Conservation (phyloP, 2,113 vertebrate species). For the Nothobranchius furzeri region DNA sequence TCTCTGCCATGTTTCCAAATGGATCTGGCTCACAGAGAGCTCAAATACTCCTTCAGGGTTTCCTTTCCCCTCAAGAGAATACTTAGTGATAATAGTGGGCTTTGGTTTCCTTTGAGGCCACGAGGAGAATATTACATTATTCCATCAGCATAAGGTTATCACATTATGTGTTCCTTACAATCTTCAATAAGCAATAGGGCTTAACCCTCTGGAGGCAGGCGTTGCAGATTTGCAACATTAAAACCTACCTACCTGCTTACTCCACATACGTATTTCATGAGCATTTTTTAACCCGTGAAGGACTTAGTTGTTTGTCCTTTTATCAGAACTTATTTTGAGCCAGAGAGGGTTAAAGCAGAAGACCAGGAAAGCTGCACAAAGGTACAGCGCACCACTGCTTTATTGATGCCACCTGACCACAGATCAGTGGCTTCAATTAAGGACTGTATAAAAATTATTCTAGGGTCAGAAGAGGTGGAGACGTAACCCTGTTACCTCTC, state of each 20-base stretch:
- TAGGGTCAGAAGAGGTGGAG: constrained; percentile 16
- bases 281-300: too few species aligned
- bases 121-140: constrained; percentile 69
- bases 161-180: constrained; percentile 70
- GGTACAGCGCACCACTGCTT: constrained; percentile 34
- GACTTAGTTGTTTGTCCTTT: too few species aligned
- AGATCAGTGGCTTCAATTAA: constrained; percentile 16
- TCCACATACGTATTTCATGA: too few species aligned
- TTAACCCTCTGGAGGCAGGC: constrained; percentile 5
- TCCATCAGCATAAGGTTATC: constrained; percentile 69
- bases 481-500: not conserved
- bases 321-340: too few species aligned
- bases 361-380: constrained; percentile 36
- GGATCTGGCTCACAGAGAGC: constrained; percentile 46
- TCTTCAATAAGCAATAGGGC: constrained; percentile 67
- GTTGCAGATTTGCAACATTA: too few species aligned
- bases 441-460: not conserved
- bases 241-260: too few species aligned
- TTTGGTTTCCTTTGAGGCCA: constrained; percentile 64
- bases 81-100: constrained; percentile 68
- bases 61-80: constrained; percentile 55
- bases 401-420: constrained; percentile 51
- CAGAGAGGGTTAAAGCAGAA: too few species aligned
- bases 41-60: constrained; percentile 49
- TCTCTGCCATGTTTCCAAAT: constrained; percentile 42